Evolutionary conservation across 2,888 invertebrate species (phyloP), one percentile per base, ranked within the genome.

Genomic region (Mesorhabditis sp.): DNA sequence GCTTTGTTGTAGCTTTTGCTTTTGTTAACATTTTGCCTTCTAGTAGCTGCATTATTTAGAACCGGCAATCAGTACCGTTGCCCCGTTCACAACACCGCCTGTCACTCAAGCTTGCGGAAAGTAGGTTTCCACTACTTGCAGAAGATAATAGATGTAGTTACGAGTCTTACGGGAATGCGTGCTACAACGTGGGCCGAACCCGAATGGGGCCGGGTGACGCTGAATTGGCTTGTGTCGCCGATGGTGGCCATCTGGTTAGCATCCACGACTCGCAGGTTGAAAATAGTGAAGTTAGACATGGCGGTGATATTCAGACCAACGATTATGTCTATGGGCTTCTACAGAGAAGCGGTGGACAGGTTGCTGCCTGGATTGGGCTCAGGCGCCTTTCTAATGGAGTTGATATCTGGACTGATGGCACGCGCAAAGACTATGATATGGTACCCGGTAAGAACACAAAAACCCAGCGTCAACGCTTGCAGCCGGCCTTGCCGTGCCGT

Each of bases 331-430:
- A 50, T 50, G 7, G 10, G 7, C 58, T 50, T 13, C n/a, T 50
- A n/a, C 58, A 50, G n/a, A n/a, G 10, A 50, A 50, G 58, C 7
- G 58, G 58, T 50, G 58, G 7, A 13, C 10, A 50, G 7, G 58
- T 50, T n/a, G 58, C 58, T n/a, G 58, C 58, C 10, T 50, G 58
- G 58, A 50, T 50, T 50, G 58, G 58, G n/a, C 58, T 50, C 10
- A 50, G 58, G n/a, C 7, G 58, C 7, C n/a, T 50, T 13, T 50
- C 58, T 10, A 50, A 50, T 50, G 58, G 58, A 50, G 58, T 50
- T n/a, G 58, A 50, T n/a, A 50, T 50, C 10, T 50, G 58, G 58
- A 50, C 58, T 13, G 58, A 50, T n/a, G 58, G 58, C 7, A 50
- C 58, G n/a, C 7, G n/a, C 7, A 50, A 50, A 50, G 58, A 50